Conservation (phyloP, 1,140 invertebrate species). For the Leptinotarsa texana region DNA sequence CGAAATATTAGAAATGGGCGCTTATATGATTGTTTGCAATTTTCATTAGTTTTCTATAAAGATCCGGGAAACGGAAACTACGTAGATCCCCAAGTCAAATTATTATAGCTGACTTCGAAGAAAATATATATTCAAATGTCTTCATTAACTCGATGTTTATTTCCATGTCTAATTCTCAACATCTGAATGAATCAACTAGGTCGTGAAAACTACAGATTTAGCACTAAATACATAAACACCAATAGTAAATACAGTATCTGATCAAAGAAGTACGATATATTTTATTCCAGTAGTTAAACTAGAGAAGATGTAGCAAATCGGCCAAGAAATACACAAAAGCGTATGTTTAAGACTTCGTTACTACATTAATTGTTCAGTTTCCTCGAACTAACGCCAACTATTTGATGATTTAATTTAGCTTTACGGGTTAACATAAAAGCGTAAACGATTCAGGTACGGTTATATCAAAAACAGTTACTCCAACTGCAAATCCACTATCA, state of each 20-base stretch:
- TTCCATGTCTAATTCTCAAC: too few relatives aligned
- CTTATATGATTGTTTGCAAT: too few relatives aligned
- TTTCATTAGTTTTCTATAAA: too few relatives aligned
- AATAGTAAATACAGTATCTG: background rate
- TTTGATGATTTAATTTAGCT: background rate
- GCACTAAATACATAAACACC: background rate
- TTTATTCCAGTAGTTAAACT: constrained; percentile 6
- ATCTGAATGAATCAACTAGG: background rate
- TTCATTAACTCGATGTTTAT: too few relatives aligned
- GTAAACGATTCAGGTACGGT: background rate
- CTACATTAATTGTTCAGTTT: too few relatives aligned
- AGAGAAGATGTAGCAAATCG: background rate
- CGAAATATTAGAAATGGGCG: too few relatives aligned
- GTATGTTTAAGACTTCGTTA: too few relatives aligned
- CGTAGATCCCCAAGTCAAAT: too few relatives aligned
- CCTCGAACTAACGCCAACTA: background rate
- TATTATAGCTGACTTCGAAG: too few relatives aligned
- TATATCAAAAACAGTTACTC: background rate
- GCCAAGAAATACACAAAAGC: background rate
- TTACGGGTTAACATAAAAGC: background rate
- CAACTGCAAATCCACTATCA: constrained; percentile 8
- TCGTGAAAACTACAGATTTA: constrained; percentile 4
- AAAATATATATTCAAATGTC: too few relatives aligned
- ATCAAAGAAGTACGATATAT: background rate
- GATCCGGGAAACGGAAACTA: too few relatives aligned